Conservation (phyloP, 2,797 vertebrate species). For the Trichosurus vulpecula region DNA sequence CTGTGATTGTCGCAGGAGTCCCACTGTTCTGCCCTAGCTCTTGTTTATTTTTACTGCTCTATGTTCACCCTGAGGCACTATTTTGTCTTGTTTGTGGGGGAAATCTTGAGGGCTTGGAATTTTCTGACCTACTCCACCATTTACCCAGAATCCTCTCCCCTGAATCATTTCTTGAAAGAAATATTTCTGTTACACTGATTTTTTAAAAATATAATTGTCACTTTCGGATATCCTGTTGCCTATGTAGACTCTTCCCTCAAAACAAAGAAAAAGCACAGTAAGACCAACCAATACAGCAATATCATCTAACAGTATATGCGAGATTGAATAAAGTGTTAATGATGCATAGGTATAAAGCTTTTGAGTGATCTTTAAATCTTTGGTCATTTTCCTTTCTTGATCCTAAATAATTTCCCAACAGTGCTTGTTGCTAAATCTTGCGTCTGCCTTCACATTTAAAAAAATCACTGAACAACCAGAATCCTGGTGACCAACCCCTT, state of each 20-base stretch:
- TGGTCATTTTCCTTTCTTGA: background rate
- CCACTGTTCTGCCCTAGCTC: too few species aligned
- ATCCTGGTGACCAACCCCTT: background rate
- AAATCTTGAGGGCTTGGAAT: too few species aligned
- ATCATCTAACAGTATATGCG: background rate
- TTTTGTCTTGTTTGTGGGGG: too few species aligned
- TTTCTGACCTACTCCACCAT: too few species aligned
- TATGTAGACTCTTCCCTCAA: background rate
- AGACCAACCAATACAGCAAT: background rate
- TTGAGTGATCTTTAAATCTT: background rate
- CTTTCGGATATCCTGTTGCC: background rate
- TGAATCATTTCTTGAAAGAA: background rate
- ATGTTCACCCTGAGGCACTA: too few species aligned
- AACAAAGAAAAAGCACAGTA: background rate
- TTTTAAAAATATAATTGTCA: background rate
- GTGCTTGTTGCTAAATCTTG: background rate
- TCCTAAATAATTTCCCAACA: background rate
- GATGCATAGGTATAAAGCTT: background rate
- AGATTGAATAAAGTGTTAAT: background rate
- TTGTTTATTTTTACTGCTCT: too few species aligned
- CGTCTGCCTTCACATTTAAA: background rate
- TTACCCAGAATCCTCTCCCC: background rate
- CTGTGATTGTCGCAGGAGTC: too few species aligned
- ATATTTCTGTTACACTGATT: background rate
- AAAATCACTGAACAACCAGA: background rate